Conservation (phyloP, 2,888 invertebrate genomes). For the Beris chalybata region DNA sequence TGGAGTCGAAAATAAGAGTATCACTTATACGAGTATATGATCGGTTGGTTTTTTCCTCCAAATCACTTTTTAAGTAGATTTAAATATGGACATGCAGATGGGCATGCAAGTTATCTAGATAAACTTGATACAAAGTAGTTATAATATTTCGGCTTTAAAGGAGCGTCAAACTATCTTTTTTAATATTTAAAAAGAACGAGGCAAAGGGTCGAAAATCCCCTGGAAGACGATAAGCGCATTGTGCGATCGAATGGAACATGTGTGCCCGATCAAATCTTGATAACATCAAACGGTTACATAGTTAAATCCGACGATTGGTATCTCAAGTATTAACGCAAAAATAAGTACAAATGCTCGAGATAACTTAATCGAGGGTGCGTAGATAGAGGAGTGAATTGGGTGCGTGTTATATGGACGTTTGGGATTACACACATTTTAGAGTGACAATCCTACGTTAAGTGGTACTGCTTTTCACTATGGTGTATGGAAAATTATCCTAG, state of each 20-base stretch:
- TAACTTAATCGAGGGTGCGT: slow-evolving; percentile 16
- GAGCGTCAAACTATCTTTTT: slow-evolving; percentile 19
- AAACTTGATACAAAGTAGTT: slow-evolving; percentile 3
- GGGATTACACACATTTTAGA: neutral
- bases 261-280: slow-evolving; percentile 13
- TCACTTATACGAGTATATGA: neutral
- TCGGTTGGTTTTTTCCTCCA: neutral
- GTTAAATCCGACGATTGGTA: slow-evolving; percentile 28
- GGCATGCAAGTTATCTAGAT: neutral
- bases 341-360: neutral
- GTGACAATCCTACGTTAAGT: too few species aligned
- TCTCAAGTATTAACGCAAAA: slow-evolving; percentile 20
- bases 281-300: slow-evolving; percentile 30
- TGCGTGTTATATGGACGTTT: slow-evolving; percentile 6
- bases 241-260: slow-evolving; percentile 28
- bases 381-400: neutral
- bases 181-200: slow-evolving; percentile 4
- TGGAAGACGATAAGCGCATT: slow-evolving; percentile 21
- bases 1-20: too few species aligned
- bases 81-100: neutral
- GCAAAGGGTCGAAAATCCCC: neutral
- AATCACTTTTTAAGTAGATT: neutral
- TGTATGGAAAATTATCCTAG: too few species aligned
- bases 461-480: too few species aligned
- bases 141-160: slow-evolving; percentile 14